Base-by-base conservation (phyloP, 2,113 vertebrate genomes). In the Colaptes auratus region DNA sequence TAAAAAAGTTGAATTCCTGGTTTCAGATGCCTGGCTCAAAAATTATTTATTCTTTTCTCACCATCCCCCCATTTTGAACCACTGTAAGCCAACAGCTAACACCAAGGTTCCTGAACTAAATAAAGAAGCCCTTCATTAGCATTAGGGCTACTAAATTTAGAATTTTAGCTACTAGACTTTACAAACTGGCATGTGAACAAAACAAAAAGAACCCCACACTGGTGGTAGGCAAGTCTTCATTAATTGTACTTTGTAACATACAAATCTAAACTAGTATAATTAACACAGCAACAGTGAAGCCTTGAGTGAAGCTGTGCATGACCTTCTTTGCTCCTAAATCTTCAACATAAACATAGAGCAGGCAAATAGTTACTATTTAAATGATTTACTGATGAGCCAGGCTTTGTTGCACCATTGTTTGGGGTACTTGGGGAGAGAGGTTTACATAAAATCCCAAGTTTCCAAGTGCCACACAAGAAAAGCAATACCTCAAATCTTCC, bases 311-410 rank as follows among this genome's bases (percentile, higher is more conserved):
- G 44, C 23, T 63, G 11, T 33, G 19, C 6, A 36, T 60, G 55
- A 74, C 8, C 28, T 65, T 20, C 9, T 72, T 35, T 42, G 5
- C 35, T 86, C 71, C 30, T 55, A 63, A 46, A 66, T 16, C 61
- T 56, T 55, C 59, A 60, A 44, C 42, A 44, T 15, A 33, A 71
- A 81, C 11, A 82, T 14, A 66, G 30, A 83, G 16, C 3, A 69
- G 20, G 21, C 25, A 94, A 93, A 82, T 6, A 73, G 44, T 30
- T 44, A 58, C 19, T 44, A 50, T 4, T 11, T 36, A 76, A 42
- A 36, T 35, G 7, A 85, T n/a, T 46, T 60, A 77, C 12, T 9
- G 2, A 42, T 0, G 0, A 1, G 5, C 35, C 9, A 64, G 59
- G 27, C n/a, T 70, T 86, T 72, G 42, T 24, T 63, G 27, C 28